Evolutionary conservation across 2,888 invertebrate genomes (phyloP).

Genomic region (Dicyrtoma fusca): DNA sequence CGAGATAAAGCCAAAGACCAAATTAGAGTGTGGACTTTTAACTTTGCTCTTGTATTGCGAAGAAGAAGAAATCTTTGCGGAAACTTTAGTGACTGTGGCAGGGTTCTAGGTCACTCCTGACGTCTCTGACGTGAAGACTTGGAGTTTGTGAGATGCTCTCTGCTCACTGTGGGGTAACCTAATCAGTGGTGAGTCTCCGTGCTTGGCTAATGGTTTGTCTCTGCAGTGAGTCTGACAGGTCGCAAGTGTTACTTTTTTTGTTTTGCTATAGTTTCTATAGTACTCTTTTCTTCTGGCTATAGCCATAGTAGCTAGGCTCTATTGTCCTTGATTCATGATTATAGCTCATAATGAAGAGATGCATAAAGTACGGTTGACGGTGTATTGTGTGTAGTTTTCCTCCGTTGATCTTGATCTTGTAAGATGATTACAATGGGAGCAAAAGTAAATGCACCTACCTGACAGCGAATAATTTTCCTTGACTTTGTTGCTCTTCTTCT

Average conservation of each 20-base stretch:
- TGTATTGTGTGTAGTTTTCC: not conserved
- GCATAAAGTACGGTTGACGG: not conserved
- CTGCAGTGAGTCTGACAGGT: no score
- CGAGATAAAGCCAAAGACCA: not conserved
- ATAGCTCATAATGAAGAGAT: conserved; percentile 8
- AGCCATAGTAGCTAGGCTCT: no score
- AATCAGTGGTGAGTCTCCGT: conserved; percentile 5
- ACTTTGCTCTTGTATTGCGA: not conserved
- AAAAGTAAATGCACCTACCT: no score
- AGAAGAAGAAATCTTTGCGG: not conserved
- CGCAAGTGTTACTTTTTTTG: no score
- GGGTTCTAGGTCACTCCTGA: conserved; percentile 36
- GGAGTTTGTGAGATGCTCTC: not conserved
- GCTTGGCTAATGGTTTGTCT: not conserved
- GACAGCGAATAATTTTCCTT: no score
- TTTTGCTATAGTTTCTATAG: no score
- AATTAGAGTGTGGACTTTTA: conserved; percentile 27
- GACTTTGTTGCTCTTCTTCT: not conserved
- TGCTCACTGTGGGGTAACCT: conserved; percentile 14
- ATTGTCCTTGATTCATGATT: not conserved
- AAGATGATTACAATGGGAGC: no score
- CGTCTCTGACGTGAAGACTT: conserved; percentile 16
- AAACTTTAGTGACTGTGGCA: not conserved
- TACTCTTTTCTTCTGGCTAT: no score
- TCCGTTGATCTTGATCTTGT: not conserved